Evolutionary conservation across 1,140 invertebrate species (phyloP), one percentile per base, ranked within the genome.

Genomic region (Globodera ellingtonae): DNA sequence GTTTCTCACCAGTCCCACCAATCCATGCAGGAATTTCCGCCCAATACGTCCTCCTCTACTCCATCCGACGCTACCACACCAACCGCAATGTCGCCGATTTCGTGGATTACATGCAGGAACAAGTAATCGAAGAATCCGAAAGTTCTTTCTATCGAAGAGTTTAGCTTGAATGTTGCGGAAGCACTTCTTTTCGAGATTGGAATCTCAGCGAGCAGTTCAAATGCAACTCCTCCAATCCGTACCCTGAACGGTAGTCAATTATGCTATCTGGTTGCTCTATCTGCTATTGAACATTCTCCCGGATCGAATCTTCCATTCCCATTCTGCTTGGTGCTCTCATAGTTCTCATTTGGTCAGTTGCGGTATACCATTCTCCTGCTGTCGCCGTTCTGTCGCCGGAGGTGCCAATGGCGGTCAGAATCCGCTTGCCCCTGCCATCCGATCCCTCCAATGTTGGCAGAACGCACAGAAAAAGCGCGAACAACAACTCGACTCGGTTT

Each of bases 111-210:
- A 8, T 89, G 44, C 86, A 87, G 80, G 87, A 89, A 72, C 84
- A 88, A 59, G 86, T 87, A 48, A 24, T 75, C 75, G 59, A 52
- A 6, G 8, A 21, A 18, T 35, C 66, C 52, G 46, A 15, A 13
- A 56, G 47, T 76, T 35, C 46, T 21, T 69, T 48, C 21, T 46
- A n/a, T n/a, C 72, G 13, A 74, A 78, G 81, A 72, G 82, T 88
- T 79, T 44, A 89, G 87, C 71, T 89, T 21, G 87, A 89, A 83
- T 89, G 87, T 69, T 89, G 87, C 82, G 87, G 87, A 21, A 87
- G 83, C 10, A 88, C 85, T 15, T 89, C 87, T 8, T 88, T 82
- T 74, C 83, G 85, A 24, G 87, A 89, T 73, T 89, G 87, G 87
- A 80, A 86, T n/a, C 69, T 88, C 65, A 89, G 80, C 78, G 88